Evolutionary conservation across 2,888 invertebrate species (phyloP), one percentile per base, ranked within the genome.

Genomic region (Noctua janthina): DNA sequence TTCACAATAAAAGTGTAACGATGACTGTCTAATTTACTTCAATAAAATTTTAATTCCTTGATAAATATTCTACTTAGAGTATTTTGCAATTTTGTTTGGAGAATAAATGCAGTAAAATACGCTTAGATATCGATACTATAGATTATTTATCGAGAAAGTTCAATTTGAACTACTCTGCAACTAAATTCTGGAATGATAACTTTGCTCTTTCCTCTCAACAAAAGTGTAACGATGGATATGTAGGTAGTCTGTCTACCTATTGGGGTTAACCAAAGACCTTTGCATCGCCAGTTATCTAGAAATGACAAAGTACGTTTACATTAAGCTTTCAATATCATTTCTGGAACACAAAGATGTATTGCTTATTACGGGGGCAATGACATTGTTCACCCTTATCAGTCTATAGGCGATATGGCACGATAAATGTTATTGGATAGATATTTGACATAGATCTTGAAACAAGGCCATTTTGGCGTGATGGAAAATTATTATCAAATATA

Each of bases 281-380:
- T 64, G 8, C 15, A 39, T 29, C 59, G 17, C 39, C 29, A 46
- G n/a, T 67, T 78, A 78, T 71, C 70, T 77, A 67, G 39, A 83
- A 43, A 43, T 35, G 23, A 46, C 78, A 64, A 29, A 69, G 83
- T 66, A 23, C 23, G 51, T 74, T 66, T 39, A 74, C 11, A 62
- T 83, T 83, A 39, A 62, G 35, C 20, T 35, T 43, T 78, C 51
- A 78, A 78, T 79, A 80, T 23, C 64, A 59, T 51, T 54, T 66
- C 67, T 84, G 35, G 73, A 56, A 11, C 64, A 74, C 56, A 46
- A 73, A 15, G 20, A 83, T 51, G 17, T 68, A 43, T 69, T n/a
- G 29, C 23, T 39, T 73, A 66, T 59, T 79, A 51, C 8, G 46
- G 62, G 80, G 73, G 23, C 69, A 83, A 70, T 46, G 81, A 79